Evolutionary conservation across 1,140 invertebrate species (phyloP).

Genomic region (Drosophila pallidifrons): DNA sequence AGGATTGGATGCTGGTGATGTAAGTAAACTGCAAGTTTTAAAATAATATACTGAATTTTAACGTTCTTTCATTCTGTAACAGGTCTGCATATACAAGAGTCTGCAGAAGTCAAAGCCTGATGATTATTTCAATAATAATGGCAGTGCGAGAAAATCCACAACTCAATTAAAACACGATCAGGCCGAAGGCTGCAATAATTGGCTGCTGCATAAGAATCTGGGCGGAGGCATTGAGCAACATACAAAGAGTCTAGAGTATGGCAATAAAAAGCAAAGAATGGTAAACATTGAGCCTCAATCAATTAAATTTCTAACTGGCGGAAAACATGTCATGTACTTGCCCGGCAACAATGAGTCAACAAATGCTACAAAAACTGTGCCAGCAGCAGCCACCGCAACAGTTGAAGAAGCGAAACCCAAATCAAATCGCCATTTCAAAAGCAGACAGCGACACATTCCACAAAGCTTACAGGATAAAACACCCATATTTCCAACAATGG

Average conservation of each 20-base stretch:
- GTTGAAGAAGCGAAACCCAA: slow-evolving; percentile 13
- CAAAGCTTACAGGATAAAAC: slow-evolving; percentile 58
- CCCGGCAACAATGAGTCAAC: slow-evolving; percentile 85
- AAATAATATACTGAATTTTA: not conserved
- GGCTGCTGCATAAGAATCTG: slow-evolving; percentile 84
- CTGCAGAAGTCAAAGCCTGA: slow-evolving; percentile 44
- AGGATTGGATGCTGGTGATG: slow-evolving; percentile 36
- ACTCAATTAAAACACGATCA: slow-evolving; percentile 5
- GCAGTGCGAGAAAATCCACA: slow-evolving; percentile 8
- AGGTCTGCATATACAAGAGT: slow-evolving; percentile 50
- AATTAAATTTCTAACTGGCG: slow-evolving; percentile 73
- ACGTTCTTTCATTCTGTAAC: too few relatives aligned
- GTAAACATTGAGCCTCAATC: slow-evolving; percentile 53
- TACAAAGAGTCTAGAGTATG: slow-evolving; percentile 38
- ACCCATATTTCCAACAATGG: slow-evolving; percentile 48
- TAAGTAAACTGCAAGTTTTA: slow-evolving; percentile 2
- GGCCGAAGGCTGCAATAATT: slow-evolving; percentile 86
- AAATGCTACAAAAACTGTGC: slow-evolving; percentile 7
- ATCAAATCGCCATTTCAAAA: slow-evolving; percentile 82
- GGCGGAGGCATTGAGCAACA: slow-evolving; percentile 1
- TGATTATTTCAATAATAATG: slow-evolving; percentile 11
- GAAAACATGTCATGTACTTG: slow-evolving; percentile 92
- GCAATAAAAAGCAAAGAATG: slow-evolving; percentile 28
- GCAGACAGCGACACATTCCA: slow-evolving; percentile 40
- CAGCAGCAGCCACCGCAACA: slow-evolving; percentile 12